These are phyloP conservation scores for Trachelipus rathkii DNA, from an alignment of 1,140 invertebrate species.

Conservation along the genomic window DNA sequence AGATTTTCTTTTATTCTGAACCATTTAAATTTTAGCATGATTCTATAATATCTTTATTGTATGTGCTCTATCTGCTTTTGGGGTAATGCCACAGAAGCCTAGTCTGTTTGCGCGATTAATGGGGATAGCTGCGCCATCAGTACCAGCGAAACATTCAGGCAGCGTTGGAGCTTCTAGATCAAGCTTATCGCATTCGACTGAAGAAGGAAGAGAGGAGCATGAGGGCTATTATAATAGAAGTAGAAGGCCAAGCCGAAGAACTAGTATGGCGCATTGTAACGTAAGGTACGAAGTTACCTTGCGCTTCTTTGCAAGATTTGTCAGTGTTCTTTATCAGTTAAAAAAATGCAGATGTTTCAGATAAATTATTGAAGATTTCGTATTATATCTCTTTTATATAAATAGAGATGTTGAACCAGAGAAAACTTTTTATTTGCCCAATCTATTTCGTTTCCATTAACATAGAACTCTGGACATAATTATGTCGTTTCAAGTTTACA, in stretches of 20 bases:
- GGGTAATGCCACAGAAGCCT: conserved; percentile 39
- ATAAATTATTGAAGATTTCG: no score
- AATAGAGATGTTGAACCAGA: not conserved
- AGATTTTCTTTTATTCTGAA: no score
- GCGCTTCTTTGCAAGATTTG: not conserved
- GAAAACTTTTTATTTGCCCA: not conserved
- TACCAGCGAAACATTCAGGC: conserved; percentile 25
- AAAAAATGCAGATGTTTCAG: no score
- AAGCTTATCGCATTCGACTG: conserved; percentile 32
- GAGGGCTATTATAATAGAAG: conserved; percentile 5
- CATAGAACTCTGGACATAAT: not conserved
- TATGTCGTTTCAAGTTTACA: not conserved
- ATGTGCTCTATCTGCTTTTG: not conserved
- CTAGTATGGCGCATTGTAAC: conserved; percentile 37
- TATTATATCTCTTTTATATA: no score
- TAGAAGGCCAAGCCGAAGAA: conserved; percentile 31
- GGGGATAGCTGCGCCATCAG: conserved; percentile 45
- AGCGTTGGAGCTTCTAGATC: conserved; percentile 33
- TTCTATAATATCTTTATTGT: not conserved
- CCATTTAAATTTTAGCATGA: not conserved
- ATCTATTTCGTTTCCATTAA: conserved; percentile 2
- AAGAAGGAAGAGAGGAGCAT: conserved; percentile 35
- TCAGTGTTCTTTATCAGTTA: not conserved
- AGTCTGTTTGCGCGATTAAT: conserved; percentile 48
- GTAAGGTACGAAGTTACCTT: conserved; percentile 38